Evolutionary conservation across 2,888 invertebrate genomes (phyloP).

Genomic region (Ennomos quercinarius): DNA sequence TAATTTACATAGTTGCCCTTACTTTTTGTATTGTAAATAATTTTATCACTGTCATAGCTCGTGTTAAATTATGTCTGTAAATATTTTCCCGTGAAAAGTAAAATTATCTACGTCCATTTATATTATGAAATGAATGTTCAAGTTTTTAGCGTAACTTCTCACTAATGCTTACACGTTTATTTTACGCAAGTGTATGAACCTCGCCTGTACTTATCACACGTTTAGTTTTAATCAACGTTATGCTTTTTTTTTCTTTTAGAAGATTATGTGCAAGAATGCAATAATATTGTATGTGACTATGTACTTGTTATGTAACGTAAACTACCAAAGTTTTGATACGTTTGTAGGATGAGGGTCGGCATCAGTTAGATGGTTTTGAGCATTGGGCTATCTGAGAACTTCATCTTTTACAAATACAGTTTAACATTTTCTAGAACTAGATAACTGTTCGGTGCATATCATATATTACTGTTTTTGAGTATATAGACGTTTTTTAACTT

Average conservation of each 20-base stretch:
- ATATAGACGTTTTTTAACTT: constrained; percentile 14
- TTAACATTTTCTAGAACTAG: constrained; percentile 19
- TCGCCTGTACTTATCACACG: constrained; percentile 58
- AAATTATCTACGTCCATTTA: constrained; percentile 73
- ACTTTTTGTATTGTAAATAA: constrained; percentile 8
- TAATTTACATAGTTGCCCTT: neutral
- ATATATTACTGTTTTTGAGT: constrained; percentile 19
- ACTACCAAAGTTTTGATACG: constrained; percentile 34
- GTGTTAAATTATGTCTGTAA: constrained; percentile 38
- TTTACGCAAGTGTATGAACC: constrained; percentile 26
- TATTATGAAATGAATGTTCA: constrained; percentile 54
- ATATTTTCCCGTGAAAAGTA: constrained; percentile 41
- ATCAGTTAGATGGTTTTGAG: constrained; percentile 5
- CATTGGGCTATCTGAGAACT: constrained; percentile 3
- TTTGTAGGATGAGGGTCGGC: neutral
- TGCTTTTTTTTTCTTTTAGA: constrained; percentile 19
- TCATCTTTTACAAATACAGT: constrained; percentile 18
- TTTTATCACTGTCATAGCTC: constrained; percentile 15
- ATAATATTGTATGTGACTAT: constrained; percentile 24
- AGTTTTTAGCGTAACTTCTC: constrained; percentile 8
- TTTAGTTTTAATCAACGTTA: constrained; percentile 39
- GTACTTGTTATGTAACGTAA: constrained; percentile 14
- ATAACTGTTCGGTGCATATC: constrained; percentile 26
- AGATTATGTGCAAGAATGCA: constrained; percentile 15
- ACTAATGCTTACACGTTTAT: neutral